Base-by-base conservation (phyloP, 2,888 invertebrate species). In the Synergus umbraculus region DNA sequence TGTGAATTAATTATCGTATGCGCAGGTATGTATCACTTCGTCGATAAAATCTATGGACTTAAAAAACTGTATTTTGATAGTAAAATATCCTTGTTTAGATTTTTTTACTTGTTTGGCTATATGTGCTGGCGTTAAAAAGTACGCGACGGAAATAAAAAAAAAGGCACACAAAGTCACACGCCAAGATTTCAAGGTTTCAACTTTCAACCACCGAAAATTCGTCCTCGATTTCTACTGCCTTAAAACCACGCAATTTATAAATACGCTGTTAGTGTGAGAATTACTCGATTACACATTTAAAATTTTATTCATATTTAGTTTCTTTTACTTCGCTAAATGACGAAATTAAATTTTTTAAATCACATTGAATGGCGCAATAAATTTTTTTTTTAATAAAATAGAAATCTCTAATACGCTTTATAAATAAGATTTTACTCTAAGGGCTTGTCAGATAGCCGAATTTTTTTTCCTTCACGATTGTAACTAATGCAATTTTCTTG, bases 311-410 rank as follows among this genome's bases (percentile, higher is more conserved):
- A 9, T 77, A 77, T 69, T 65, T 63, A 78, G 43, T 80, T 67
- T 63, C 18, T 77, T 78, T 49, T 69, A 76, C 69, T 76, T 64
- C 76, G 60, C 54, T 60, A 80, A 77, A 12, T 58, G 76, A 64
- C 64, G 46, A 77, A 63, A 77, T 64, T n/a, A 54, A 63, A 73
- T 54, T 49, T 83, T 83, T 83, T 79, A 81, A 87, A 86, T 86
- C 79, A 85, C 83, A 84, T 80, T 82, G 82, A 88, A 88, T 87
- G 82, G 83, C 83, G 81, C 49, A 83, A 85, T 86, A 89, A 88
- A 88, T 87, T 85, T 88, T 83, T 82, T 29, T 82, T 85, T 86
- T 88, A 88, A 88, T 88, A 89, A 89, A 90, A 89, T 88, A 89
- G 86, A 90, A 87, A 87, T 86, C 84, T 88, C 85, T 86, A 86